Evolutionary conservation across 2,888 invertebrate species (phyloP).

Genomic region (Chrysolina haemoptera): DNA sequence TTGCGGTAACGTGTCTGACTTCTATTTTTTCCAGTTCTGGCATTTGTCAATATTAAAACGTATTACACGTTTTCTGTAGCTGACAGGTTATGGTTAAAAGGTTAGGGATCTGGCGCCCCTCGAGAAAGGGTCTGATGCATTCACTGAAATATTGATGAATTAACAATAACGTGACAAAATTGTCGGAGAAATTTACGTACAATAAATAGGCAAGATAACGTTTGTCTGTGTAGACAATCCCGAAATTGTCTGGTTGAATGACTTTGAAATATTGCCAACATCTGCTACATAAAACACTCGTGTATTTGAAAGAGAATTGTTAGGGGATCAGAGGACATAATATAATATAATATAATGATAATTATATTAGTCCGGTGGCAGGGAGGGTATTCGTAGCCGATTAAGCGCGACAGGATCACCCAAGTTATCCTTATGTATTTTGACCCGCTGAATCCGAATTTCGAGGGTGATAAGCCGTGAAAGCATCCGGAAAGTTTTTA

Average conservation of each 20-base stretch:
- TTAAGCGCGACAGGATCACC: too few relatives aligned
- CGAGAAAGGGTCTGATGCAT: slow-evolving; percentile 8
- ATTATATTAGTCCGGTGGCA: too few relatives aligned
- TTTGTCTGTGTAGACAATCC: not conserved
- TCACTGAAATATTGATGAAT: not conserved
- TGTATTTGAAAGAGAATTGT: too few relatives aligned
- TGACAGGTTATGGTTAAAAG: slow-evolving; percentile 1
- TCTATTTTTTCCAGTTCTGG: not conserved
- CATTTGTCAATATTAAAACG: slow-evolving; percentile 5
- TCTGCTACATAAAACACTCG: too few relatives aligned
- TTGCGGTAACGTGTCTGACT: not conserved
- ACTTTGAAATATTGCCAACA: not conserved
- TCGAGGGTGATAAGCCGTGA: too few relatives aligned
- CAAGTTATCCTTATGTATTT: too few relatives aligned
- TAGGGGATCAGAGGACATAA: too few relatives aligned
- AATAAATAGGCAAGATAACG: not conserved
- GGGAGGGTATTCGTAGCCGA: too few relatives aligned
- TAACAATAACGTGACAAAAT: slow-evolving; percentile 1
- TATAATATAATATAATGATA: too few relatives aligned
- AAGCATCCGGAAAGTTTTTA: too few relatives aligned
- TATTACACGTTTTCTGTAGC: not conserved
- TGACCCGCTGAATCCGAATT: too few relatives aligned
- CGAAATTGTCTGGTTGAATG: not conserved
- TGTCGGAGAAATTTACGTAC: not conserved
- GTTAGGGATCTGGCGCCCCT: slow-evolving; percentile 12